Evolutionary conservation across 2,888 invertebrate species (phyloP), one percentile per base, ranked within the genome.

Genomic region (Drosophila mayaguana): DNA sequence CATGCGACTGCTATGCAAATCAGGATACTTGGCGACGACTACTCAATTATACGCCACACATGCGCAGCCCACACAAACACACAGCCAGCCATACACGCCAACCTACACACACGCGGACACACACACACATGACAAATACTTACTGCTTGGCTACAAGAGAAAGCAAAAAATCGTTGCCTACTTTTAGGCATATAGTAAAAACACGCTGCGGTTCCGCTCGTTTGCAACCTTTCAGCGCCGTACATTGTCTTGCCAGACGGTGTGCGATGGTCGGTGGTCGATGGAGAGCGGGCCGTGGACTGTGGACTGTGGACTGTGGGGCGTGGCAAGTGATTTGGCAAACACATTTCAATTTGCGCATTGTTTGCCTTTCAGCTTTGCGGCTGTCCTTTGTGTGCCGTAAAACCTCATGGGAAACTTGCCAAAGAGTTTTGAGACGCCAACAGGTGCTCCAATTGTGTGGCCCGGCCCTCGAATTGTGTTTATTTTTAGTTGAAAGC

Each of bases 371-470:
- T 68, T 55, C 78, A 57, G 77, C 75, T 80, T 70, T 70, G 70
- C 57, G 43, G 32, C 28, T 69, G 65, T 73, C 65, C 53, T 68
- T 63, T 64, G 71, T 69, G 56, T 16, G 48, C 82, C 82, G 36
- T 75, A 70, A 72, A 64, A 61, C 66, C 80, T 70, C 80, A 65
- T 90, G 88, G 88, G 90, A 90, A 90, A 82, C 59, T 73, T 75
- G 84, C 73, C 80, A 79, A 81, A 74, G 89, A 77, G 80, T 83
- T 88, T 78, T 57, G 54, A 20, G 51, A 50, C 70, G 71, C 66
- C 88, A 89, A 90, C 88, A 89, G 90, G 90, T 90, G 88, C 75
- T 83, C 71, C 75, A 78, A 74, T 88, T 72, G 88, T 65, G 45
- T 36, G 53, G 55, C 60, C 43, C 66, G 63, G 22, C 53, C 70